phyloP scores from a whole-genome alignment of 2,888 invertebrate species.

The Chironomus tentans region DNA sequence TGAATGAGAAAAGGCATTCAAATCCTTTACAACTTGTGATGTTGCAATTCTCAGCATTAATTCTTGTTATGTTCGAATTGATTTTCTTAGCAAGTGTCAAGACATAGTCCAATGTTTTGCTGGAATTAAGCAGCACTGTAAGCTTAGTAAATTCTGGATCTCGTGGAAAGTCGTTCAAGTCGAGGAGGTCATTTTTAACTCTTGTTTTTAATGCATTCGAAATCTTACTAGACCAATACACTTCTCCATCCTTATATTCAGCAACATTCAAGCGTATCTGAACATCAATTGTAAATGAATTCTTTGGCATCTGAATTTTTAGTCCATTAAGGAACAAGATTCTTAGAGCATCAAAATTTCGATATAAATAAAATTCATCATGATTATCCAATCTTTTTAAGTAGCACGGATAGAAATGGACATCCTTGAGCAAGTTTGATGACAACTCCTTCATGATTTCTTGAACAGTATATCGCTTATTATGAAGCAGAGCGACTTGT shows the following conservation, averaged over 20 bases:
- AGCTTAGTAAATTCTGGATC: not conserved
- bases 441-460: not conserved
- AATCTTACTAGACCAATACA: not conserved
- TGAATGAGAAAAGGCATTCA: not conserved
- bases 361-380: conserved; percentile 3
- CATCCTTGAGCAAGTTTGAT: not conserved
- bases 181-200: not conserved
- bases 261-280: not conserved
- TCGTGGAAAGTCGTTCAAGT: not conserved
- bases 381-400: not conserved
- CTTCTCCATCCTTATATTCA: not conserved
- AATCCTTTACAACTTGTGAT: not conserved
- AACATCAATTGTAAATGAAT: not conserved
- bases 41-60: not conserved
- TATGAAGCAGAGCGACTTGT: not conserved
- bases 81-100: not conserved
- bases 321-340: not conserved
- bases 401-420: conserved; percentile 1
- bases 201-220: not conserved
- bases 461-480: not conserved
- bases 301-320: not conserved
- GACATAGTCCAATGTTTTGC: not conserved
- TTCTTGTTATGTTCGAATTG: not conserved
- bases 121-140: not conserved
- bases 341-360: not conserved